phyloP scores from a whole-genome alignment of 2,888 invertebrate genomes.

The Dendrolimus pini region DNA sequence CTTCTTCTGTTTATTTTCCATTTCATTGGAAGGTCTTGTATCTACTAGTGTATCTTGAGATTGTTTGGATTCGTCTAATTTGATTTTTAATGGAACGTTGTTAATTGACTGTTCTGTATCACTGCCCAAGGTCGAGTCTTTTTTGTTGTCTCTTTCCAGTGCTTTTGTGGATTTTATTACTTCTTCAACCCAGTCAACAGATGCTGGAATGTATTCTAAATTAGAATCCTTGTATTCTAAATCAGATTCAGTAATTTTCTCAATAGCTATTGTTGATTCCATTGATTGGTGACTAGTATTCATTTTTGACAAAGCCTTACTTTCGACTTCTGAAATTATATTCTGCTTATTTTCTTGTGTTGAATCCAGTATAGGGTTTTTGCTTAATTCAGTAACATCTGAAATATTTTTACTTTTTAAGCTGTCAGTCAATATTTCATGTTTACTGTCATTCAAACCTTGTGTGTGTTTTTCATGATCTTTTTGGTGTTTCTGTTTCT shows the following conservation, averaged over 20 bases:
- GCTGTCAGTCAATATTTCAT: background rate
- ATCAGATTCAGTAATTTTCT: no score
- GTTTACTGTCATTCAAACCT: background rate
- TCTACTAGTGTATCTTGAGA: background rate
- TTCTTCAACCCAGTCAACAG: background rate
- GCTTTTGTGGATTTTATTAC: background rate
- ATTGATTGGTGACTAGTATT: background rate
- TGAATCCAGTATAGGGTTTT: background rate
- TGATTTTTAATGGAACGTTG: background rate
- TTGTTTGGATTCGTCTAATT: background rate
- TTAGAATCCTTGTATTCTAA: no score
- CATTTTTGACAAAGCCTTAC: background rate
- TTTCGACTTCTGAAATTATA: background rate
- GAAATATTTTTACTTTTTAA: slow-evolving; percentile 3
- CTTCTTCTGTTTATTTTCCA: slow-evolving; percentile 30
- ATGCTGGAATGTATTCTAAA: background rate
- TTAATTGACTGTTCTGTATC: background rate
- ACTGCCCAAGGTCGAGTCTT: background rate
- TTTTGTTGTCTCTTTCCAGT: background rate
- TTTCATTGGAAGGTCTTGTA: slow-evolving; percentile 4
- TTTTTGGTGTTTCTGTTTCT: slow-evolving; percentile 11
- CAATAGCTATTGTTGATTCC: no score
- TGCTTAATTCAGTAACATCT: background rate
- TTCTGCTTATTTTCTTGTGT: background rate
- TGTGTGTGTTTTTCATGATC: background rate